These are phyloP conservation scores for Vollenhovia emeryi DNA, from an alignment of 1,140 invertebrate genomes.

Conservation along the genomic window DNA sequence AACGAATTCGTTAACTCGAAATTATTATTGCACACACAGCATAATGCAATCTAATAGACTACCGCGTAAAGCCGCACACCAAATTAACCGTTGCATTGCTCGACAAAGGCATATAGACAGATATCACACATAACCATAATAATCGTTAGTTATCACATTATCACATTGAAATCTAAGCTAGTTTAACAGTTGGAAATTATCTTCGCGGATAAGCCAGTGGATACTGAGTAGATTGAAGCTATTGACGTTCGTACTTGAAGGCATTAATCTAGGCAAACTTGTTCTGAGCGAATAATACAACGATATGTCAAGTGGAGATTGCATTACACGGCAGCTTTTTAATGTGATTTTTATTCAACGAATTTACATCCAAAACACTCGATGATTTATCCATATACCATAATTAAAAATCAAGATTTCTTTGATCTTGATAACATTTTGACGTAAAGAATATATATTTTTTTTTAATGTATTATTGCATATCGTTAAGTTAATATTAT, in stretches of 20 bases:
- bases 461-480: neutral
- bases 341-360: neutral
- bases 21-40: conserved; percentile 3
- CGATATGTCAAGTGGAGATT: conserved; percentile 7
- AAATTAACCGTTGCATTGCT: conserved; percentile 7
- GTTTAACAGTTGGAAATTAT: conserved; percentile 34
- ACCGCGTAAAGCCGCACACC: neutral
- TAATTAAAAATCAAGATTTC: neutral
- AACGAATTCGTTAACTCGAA: conserved; percentile 12
- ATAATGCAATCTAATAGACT: conserved; percentile 16
- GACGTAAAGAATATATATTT: neutral
- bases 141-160: neutral
- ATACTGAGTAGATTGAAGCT: conserved; percentile 20
- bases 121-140: conserved; percentile 1
- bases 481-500: neutral
- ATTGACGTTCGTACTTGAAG: neutral
- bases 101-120: neutral
- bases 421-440: neutral
- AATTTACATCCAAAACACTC: neutral
- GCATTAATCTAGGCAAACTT: conserved; percentile 20
- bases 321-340: neutral
- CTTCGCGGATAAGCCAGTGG: neutral
- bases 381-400: no score
- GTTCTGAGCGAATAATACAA: neutral
- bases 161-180: conserved; percentile 13